These are phyloP conservation scores for Cheirogaleus medius DNA, from an alignment of 2,113 vertebrate genomes.

Conservation along the genomic window DNA sequence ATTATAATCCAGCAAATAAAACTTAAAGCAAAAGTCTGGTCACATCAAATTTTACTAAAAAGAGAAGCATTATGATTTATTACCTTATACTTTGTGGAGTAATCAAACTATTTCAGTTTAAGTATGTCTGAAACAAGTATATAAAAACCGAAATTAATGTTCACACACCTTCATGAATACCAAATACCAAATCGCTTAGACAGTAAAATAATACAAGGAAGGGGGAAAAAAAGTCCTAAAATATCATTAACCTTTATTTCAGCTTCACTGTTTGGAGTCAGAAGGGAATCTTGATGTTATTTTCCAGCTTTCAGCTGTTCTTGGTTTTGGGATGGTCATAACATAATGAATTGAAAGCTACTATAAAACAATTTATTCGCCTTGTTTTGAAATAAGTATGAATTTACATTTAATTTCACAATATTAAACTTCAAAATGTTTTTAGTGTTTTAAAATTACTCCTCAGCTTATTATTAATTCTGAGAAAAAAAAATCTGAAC, in stretches of 20 bases:
- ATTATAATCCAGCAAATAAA: background rate
- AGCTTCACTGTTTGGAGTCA: background rate
- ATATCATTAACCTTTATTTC: constrained; percentile 38
- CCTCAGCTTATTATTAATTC: background rate
- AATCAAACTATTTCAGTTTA: constrained; percentile 56
- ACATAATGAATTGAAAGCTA: background rate
- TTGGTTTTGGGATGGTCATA: background rate
- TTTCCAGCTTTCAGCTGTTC: background rate
- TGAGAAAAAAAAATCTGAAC: background rate
- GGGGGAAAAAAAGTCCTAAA: background rate
- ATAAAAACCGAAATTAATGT: constrained; percentile 61
- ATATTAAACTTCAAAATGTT: background rate
- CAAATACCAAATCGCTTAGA: constrained; percentile 30
- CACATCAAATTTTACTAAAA: constrained; percentile 3
- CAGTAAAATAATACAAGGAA: constrained; percentile 46
- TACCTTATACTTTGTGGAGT: constrained; percentile 35
- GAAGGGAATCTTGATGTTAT: background rate
- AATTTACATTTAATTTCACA: background rate
- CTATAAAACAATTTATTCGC: background rate
- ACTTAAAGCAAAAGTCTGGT: constrained; percentile 9
- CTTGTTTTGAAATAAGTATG: background rate
- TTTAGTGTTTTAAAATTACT: background rate
- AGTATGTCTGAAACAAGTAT: constrained; percentile 60
- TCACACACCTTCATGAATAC: constrained; percentile 46
- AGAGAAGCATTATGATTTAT: background rate